Percentiles rank a stretch among this genome's conserved stretches.
Evolutionary conservation across 1,140 invertebrate species (phyloP).

Genomic region (Drosophila suzukii): DNA sequence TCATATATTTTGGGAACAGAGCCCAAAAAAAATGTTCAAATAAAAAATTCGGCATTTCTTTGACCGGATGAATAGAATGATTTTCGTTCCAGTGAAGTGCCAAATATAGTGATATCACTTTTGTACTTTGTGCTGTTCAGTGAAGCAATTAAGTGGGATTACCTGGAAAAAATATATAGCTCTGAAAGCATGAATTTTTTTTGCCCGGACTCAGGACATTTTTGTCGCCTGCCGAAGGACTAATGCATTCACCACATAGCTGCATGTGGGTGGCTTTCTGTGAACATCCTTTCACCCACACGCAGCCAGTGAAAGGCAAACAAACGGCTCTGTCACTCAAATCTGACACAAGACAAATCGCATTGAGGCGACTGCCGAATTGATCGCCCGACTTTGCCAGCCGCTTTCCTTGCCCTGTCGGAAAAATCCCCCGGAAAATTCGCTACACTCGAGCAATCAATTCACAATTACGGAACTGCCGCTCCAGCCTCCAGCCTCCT

Average conservation of each 20-base stretch:
- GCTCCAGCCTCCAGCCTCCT: background rate
- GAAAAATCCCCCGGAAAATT: slow-evolving; percentile 41
- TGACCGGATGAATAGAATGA: too few relatives aligned
- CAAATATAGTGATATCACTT: background rate
- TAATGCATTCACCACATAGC: slow-evolving; percentile 23
- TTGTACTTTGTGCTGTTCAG: background rate
- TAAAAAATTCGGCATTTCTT: too few relatives aligned
- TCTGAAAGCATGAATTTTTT: background rate
- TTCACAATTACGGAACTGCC: slow-evolving; percentile 70
- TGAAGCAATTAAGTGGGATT: background rate
- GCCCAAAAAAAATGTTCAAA: too few relatives aligned
- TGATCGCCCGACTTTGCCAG: slow-evolving; percentile 60
- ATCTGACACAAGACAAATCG: slow-evolving; percentile 82
- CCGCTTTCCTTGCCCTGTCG: background rate
- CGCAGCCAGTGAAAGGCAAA: slow-evolving; percentile 57
- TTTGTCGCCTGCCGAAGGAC: slow-evolving; percentile 50
- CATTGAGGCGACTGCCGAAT: slow-evolving; percentile 55
- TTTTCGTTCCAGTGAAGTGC: too few relatives aligned
- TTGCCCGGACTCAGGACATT: background rate
- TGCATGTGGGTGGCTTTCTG: slow-evolving; percentile 2
- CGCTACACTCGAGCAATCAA: slow-evolving; percentile 78
- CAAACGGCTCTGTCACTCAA: slow-evolving; percentile 80
- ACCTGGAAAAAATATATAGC: background rate
- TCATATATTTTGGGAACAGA: too few relatives aligned
- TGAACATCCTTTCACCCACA: slow-evolving; percentile 5